Evolutionary conservation across 2,888 invertebrate genomes (phyloP).

Genomic region (Camptogramma bilineatum): DNA sequence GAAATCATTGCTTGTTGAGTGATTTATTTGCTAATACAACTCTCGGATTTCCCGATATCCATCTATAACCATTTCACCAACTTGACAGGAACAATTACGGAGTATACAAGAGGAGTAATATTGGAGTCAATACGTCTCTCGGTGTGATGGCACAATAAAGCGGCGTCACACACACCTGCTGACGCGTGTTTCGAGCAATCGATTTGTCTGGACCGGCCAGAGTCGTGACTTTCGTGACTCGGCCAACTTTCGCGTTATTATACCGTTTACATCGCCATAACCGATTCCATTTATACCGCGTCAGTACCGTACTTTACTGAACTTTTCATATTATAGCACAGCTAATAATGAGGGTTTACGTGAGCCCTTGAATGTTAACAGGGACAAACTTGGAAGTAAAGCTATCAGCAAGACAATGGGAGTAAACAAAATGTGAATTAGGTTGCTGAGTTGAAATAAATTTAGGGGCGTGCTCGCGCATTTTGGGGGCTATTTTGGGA

Average conservation of each 20-base stretch:
- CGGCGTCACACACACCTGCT: conserved; percentile 68
- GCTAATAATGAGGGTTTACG: conserved; percentile 61
- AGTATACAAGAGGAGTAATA: conserved; percentile 47
- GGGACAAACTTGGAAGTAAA: conserved; percentile 54
- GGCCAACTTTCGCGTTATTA: conserved; percentile 67
- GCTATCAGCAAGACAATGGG: conserved; percentile 55
- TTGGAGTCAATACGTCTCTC: conserved; percentile 57
- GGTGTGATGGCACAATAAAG: conserved; percentile 58
- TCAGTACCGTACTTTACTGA: conserved; percentile 55
- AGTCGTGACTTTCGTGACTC: conserved; percentile 67
- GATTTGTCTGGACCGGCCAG: conserved; percentile 75
- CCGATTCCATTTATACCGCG: conserved; percentile 64
- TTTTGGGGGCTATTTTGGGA: conserved; percentile 40
- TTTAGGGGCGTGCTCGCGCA: conserved; percentile 44
- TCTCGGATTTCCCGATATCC: conserved; percentile 45
- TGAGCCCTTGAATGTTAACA: conserved; percentile 60
- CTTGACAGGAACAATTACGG: conserved; percentile 55
- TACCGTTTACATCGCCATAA: conserved; percentile 69
- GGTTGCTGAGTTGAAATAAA: conserved; percentile 46
- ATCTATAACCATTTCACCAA: conserved; percentile 47
- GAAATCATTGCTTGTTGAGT: conserved; percentile 43
- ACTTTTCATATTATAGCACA: conserved; percentile 64
- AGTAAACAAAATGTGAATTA: conserved; percentile 52
- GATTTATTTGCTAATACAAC: conserved; percentile 50
- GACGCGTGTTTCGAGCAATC: conserved; percentile 69